Evolutionary conservation across 2,888 invertebrate species (phyloP).

Genomic region (Stenolophus ochropezus): DNA sequence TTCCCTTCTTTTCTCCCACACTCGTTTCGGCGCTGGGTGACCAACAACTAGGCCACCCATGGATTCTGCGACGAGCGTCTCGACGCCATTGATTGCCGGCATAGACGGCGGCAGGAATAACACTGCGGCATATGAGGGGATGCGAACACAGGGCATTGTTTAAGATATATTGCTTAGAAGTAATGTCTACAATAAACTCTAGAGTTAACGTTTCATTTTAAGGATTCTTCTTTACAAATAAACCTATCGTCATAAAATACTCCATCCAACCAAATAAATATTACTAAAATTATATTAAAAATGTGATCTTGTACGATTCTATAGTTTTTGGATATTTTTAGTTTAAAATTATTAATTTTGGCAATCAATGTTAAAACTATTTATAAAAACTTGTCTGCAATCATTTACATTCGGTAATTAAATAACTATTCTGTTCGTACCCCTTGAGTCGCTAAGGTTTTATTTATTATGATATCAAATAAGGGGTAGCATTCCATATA

Average conservation of each 20-base stretch:
- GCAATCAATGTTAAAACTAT: no score
- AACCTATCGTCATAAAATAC: neutral
- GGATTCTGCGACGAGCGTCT: slow-evolving; percentile 29
- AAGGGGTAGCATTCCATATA: no score
- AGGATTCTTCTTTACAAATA: neutral
- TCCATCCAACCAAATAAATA: no score
- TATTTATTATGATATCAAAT: no score
- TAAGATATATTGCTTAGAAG: neutral
- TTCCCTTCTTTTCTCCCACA: neutral
- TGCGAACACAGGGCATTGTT: neutral
- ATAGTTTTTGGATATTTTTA: no score
- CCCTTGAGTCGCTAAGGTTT: no score
- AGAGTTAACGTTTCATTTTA: neutral
- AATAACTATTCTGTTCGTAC: no score
- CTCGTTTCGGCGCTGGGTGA: neutral
- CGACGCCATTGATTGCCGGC: slow-evolving; percentile 54
- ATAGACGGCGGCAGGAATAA: slow-evolving; percentile 16
- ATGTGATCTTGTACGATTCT: no score
- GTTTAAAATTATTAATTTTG: no score
- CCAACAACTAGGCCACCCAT: slow-evolving; percentile 56
- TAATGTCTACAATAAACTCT: neutral
- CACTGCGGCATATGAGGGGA: neutral
- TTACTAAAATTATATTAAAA: no score
- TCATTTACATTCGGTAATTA: no score
- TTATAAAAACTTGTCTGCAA: no score